These are phyloP conservation scores for Burhinus bistriatus DNA, from an alignment of 2,113 vertebrate genomes.

Conservation along the genomic window DNA sequence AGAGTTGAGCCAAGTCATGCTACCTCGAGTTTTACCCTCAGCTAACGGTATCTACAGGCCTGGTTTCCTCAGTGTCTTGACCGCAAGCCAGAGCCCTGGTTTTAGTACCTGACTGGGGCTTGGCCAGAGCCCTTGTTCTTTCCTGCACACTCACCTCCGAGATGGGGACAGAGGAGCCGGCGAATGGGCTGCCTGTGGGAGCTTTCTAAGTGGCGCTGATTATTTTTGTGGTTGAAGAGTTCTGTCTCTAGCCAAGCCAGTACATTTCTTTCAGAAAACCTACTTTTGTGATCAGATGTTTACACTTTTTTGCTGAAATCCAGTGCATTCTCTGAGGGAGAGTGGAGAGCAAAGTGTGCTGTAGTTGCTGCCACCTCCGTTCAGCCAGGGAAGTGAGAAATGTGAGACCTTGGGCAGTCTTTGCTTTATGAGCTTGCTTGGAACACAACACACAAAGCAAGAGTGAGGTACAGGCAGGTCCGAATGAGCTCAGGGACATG, in stretches of 20 bases:
- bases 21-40: neutral
- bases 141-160: neutral
- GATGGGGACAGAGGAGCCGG: neutral
- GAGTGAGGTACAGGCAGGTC: neutral
- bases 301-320: neutral
- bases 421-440: neutral
- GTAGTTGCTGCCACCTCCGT: neutral
- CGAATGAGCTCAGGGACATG: neutral
- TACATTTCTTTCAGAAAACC: neutral
- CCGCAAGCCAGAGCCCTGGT: neutral
- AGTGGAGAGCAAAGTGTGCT: neutral
- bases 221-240: neutral
- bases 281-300: neutral
- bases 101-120: neutral
- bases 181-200: too few species aligned
- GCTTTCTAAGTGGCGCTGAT: fast-evolving
- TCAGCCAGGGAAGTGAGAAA: neutral
- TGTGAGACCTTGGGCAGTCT: neutral
- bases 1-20: neutral
- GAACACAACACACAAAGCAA: neutral
- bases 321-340: neutral
- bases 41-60: neutral
- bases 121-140: neutral
- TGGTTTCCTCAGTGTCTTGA: neutral
- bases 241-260: neutral